Base-by-base conservation (phyloP, 2,797 vertebrate genomes). In the Ambastaia sidthimunki region DNA sequence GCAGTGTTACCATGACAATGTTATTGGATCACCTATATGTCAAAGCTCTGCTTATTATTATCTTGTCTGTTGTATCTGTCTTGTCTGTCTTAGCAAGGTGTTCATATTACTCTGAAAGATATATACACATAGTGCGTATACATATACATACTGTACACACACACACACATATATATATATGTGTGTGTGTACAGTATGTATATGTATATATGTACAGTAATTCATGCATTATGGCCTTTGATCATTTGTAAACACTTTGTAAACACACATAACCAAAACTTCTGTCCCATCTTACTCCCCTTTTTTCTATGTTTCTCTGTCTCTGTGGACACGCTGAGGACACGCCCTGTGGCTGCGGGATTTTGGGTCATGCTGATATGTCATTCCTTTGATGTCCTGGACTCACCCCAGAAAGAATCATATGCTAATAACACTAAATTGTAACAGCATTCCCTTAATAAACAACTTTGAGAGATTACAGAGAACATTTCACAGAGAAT, bases 361-460 rank as follows among this genome's bases (percentile, higher is more conserved):
- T 77, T 52, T 69, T 70, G 48, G 18, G 23, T 25, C 81, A 73
- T 77, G 73, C 77, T 81, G 84, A 81, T 71, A 70, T 63, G 50
- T 47, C 16, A 12, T 47, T 57, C 12, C 60, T 85, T 83, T 83
- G 76, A 83, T 83, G 71, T 81, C 11, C 59, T 77, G 59, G 71
- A 52, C 48, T 59, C 28, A 59, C 54, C 69, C 52, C 71, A 81
- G 47, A 69, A 73, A 34, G 34, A 71, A 82, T 67, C 41, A 37
- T 68, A 31, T 78, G n/a, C 74, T 76, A 71, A 72, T 79, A 71
- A 79, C 65, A 57, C 59, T 60, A 59, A 41, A 67, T 80, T 77
- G 25, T 18, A 50, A 44, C 47, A 44, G 57, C 59, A 76, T 57
- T 16, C 31, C 18, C 37, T 25, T 47, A 55, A 82, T n/a, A n/a